Evolutionary conservation across 2,888 invertebrate genomes (phyloP).

Genomic region (Eupelmus urozonus): DNA sequence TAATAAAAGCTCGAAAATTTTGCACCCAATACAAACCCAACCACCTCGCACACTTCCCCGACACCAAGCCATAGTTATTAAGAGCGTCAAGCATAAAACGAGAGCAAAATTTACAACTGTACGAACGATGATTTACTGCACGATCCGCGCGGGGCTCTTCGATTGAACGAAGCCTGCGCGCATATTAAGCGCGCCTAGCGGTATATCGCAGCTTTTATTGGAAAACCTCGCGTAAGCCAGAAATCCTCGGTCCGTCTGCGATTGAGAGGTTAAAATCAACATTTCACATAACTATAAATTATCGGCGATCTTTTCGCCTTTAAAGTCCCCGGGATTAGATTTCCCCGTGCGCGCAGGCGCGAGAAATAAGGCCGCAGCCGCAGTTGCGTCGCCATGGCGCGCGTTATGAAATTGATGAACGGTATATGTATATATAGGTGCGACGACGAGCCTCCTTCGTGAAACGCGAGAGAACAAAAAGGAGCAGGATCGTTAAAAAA

Average conservation of each 20-base stretch:
- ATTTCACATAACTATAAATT: conserved; percentile 19
- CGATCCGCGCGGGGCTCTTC: background rate
- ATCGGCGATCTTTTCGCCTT: conserved; percentile 8
- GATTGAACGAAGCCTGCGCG: too few species aligned
- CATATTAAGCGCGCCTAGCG: background rate
- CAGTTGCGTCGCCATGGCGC: too few species aligned
- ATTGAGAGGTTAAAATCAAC: conserved; percentile 33
- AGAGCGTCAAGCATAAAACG: too few species aligned
- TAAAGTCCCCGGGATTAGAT: background rate
- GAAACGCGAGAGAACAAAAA: background rate
- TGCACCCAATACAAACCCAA: too few species aligned
- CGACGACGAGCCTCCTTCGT: background rate
- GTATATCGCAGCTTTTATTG: conserved; percentile 19
- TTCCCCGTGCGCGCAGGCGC: too few species aligned
- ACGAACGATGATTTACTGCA: conserved; percentile 8
- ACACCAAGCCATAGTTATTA: too few species aligned
- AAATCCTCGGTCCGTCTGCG: background rate
- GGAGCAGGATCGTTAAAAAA: background rate
- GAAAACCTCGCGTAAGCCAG: background rate
- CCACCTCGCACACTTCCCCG: too few species aligned
- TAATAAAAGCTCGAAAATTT: too few species aligned
- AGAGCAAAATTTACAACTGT: conserved; percentile 11
- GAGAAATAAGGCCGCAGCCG: too few species aligned
- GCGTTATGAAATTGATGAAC: conserved; percentile 9
- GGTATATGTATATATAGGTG: too few species aligned